Percentiles rank a stretch among this genome's conserved stretches.
Conservation (phyloP, 2,797 vertebrate genomes). For the Heteromormyrus szaboi region DNA sequence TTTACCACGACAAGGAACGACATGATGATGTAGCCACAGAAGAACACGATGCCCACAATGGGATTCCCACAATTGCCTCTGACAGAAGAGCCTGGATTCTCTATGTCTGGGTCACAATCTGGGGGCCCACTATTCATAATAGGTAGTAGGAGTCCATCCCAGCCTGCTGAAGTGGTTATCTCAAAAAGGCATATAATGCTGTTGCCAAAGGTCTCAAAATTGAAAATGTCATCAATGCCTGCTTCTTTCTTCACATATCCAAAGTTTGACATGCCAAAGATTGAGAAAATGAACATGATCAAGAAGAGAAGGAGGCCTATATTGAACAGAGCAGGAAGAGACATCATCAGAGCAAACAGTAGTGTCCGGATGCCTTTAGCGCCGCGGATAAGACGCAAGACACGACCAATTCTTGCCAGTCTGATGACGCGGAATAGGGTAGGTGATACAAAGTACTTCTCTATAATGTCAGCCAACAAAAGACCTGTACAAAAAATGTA, state of each 20-base stretch:
- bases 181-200: constrained; percentile 91
- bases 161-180: constrained; percentile 90
- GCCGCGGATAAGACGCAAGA: constrained; percentile 82
- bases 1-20: constrained; percentile 91
- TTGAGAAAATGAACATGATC: constrained; percentile 95
- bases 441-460: constrained; percentile 89
- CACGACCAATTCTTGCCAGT: constrained; percentile 81
- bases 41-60: constrained; percentile 79
- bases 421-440: constrained; percentile 89
- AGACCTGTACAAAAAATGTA: constrained; percentile 62
- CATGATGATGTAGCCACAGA: constrained; percentile 88
- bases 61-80: constrained; percentile 81
- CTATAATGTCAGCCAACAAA: constrained; percentile 80
- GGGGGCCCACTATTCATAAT: constrained; percentile 79
- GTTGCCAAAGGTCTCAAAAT: constrained; percentile 93
- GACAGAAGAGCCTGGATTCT: constrained; percentile 71
- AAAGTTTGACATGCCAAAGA: constrained; percentile 95
- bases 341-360: constrained; percentile 93
- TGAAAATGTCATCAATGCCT: constrained; percentile 86
- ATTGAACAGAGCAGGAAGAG: constrained; percentile 91
- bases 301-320: constrained; percentile 90
- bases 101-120: constrained; percentile 67
- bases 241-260: constrained; percentile 83
- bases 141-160: constrained; percentile 82
- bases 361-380: constrained; percentile 89